phyloP scores from a whole-genome alignment of 2,797 vertebrate species.

The Ataeniobius toweri region DNA sequence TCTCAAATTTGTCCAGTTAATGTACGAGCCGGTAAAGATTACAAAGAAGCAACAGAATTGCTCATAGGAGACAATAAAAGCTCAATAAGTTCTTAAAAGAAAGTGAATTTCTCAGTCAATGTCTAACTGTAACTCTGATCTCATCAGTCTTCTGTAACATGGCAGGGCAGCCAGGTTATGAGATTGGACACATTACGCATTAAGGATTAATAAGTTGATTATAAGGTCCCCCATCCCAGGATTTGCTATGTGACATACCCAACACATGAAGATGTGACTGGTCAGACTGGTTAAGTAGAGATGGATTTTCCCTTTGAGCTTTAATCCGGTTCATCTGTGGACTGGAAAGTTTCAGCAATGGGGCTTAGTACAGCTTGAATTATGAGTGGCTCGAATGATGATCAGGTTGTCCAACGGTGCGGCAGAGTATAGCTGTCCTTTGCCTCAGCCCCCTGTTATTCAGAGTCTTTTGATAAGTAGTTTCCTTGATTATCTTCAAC shows the following conservation, averaged over 20 bases:
- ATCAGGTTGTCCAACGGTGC: constrained; percentile 56
- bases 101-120: constrained; percentile 41
- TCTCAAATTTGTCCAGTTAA: background rate
- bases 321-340: constrained; percentile 51
- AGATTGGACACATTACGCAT: constrained; percentile 72
- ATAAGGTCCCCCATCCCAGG: constrained; percentile 48
- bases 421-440: constrained; percentile 36
- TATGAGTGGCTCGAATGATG: constrained; percentile 52
- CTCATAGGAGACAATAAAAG: constrained; percentile 30
- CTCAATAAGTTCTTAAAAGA: constrained; percentile 9
- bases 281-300: constrained; percentile 64
- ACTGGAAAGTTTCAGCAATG: constrained; percentile 48
- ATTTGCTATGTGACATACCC: constrained; percentile 67
- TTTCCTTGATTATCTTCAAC: constrained; percentile 4
- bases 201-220: constrained; percentile 71
- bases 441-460: constrained; percentile 22
- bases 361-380: constrained; percentile 48
- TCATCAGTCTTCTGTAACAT: constrained; percentile 56
- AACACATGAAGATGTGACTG: constrained; percentile 62
- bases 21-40: background rate
- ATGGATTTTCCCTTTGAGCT: constrained; percentile 52
- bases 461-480: constrained; percentile 25
- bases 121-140: constrained; percentile 58
- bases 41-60: constrained; percentile 3
- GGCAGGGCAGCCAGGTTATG: constrained; percentile 63